Evolutionary conservation across 2,888 invertebrate species (phyloP).

Genomic region (Laspeyria flexula): DNA sequence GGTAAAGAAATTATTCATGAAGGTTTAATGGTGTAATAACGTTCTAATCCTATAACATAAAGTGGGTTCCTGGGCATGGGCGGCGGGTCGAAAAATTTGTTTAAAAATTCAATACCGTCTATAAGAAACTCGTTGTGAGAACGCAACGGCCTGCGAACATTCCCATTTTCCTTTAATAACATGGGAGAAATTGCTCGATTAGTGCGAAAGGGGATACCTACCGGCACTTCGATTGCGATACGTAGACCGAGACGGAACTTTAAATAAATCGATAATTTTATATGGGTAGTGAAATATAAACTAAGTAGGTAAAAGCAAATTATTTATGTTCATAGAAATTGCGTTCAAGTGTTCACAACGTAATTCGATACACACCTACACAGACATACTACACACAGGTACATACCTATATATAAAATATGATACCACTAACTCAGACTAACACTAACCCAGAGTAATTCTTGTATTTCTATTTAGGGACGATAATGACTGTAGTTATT

Average conservation of each 20-base stretch:
- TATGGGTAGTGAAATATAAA: constrained; percentile 15
- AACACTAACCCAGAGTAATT: no score
- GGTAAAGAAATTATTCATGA: constrained; percentile 62
- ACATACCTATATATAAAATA: no score
- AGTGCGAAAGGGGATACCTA: constrained; percentile 72
- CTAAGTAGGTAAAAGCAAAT: constrained; percentile 2
- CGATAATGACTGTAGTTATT: no score
- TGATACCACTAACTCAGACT: no score
- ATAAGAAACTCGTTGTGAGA: constrained; percentile 79
- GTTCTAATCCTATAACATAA: constrained; percentile 76
- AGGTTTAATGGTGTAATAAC: constrained; percentile 73
- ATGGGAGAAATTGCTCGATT: constrained; percentile 82
- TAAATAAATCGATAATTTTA: constrained; percentile 41
- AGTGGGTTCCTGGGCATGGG: constrained; percentile 62
- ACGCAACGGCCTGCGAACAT: constrained; percentile 82
- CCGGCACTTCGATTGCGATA: constrained; percentile 63
- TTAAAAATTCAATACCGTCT: constrained; percentile 84
- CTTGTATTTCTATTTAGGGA: no score
- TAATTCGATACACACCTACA: not conserved
- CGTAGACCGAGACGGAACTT: constrained; percentile 54
- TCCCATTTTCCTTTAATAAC: constrained; percentile 83
- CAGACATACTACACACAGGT: no score
- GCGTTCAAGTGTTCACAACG: not conserved
- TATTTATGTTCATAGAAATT: not conserved
- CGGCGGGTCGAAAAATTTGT: constrained; percentile 78